These are phyloP conservation scores for Phoeniculus purpureus DNA, from an alignment of 2,797 vertebrate genomes.

Conservation along the genomic window DNA sequence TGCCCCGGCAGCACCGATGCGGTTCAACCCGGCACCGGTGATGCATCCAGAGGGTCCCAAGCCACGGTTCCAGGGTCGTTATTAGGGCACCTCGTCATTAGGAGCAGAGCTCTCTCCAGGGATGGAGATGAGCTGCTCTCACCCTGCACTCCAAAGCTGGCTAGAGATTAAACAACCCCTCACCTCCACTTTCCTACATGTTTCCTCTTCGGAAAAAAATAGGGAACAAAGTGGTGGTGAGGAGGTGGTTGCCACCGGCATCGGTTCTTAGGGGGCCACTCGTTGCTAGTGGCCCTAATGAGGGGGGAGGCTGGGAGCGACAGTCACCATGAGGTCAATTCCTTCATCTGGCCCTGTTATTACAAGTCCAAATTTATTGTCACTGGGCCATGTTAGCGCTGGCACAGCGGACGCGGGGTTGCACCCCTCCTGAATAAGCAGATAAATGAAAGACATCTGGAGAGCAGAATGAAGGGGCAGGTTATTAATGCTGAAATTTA, in stretches of 20 bases:
- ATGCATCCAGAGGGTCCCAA: background rate
- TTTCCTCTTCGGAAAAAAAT: background rate
- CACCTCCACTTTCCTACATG: background rate
- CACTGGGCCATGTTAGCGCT: constrained; percentile 72
- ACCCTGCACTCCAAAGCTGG: background rate
- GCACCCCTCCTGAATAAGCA: constrained; percentile 70
- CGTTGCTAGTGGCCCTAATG: background rate
- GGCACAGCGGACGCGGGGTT: constrained; percentile 71
- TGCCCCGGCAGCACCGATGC: background rate
- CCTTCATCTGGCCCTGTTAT: constrained; percentile 74
- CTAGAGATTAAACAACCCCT: constrained; percentile 29
- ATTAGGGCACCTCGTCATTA: background rate
- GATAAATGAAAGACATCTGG: constrained; percentile 82
- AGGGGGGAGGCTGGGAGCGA: constrained; percentile 47
- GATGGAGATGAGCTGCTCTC: background rate
- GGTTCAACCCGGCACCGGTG: background rate
- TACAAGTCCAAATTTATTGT: constrained; percentile 76
- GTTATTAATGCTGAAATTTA: constrained; percentile 87
- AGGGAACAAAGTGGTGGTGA: background rate
- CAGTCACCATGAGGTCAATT: constrained; percentile 70
- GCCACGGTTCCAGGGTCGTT: background rate
- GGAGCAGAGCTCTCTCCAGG: background rate
- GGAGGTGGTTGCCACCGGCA: background rate
- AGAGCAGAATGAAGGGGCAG: constrained; percentile 75
- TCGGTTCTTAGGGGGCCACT: constrained; percentile 9